Evolutionary conservation across 2,888 invertebrate genomes (phyloP), one percentile per base, ranked within the genome.

Genomic region (Philhelius pedissequus): DNA sequence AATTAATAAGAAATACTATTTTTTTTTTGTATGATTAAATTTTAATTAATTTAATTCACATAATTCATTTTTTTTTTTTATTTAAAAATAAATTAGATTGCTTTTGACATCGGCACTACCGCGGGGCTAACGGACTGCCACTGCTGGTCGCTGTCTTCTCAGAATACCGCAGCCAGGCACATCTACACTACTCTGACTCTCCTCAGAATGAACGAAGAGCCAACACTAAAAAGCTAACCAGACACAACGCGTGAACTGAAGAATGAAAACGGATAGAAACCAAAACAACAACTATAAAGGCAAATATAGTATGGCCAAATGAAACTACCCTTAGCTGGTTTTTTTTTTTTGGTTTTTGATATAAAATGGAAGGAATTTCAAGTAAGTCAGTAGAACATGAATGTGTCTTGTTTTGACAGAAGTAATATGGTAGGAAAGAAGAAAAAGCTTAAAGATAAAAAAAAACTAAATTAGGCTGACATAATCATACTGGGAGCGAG

Each of bases 31-130:
- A 8, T 20, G n/a, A 71, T 58, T 48, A 71, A 45, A 27, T 62
- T 18, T 25, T 58, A 60, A 40, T 38, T 60, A 40, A 50, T 73
- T 74, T 60, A 68, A 79, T 79, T 71, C 22, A 73, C 66, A 56
- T 56, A 60, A 77, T 81, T 68, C 56, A 68, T 58, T 66, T 35
- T 50, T 43, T 18, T 43, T 6, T 18, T 62, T 62, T 64, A 76
- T 76, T 77, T 73, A 82, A 73, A 83, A 83, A 74, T 79, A 79
- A 83, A 73, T 83, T 74, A 79, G 50, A 74, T 75, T 70, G 35
- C 38, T 69, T 75, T 74, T 66, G 78, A 82, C 77, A 82, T 76
- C 32, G 69, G 62, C 70, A 82, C 56, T 43, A 62, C 66, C 54
- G 66, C 68, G 40, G 56, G 45, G 52, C 13, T 76, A 25, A 20